Percentiles rank a stretch among this genome's conserved stretches.
phyloP scores from a whole-genome alignment of 1,140 invertebrate species.

The Limonius californicus region DNA sequence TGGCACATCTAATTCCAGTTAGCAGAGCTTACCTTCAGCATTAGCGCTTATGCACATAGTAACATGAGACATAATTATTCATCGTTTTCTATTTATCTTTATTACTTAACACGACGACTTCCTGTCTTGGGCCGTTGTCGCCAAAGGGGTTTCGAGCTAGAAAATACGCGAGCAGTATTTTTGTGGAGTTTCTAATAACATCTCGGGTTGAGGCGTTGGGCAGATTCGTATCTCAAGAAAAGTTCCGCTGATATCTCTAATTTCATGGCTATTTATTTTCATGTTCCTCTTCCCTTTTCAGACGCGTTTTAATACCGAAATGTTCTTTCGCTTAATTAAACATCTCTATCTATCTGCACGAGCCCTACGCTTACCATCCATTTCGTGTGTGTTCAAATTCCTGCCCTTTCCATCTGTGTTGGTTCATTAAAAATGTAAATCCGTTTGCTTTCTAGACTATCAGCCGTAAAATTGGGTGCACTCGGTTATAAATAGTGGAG shows the following conservation, averaged over 20 bases:
- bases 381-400: neutral
- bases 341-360: neutral
- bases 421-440: slow-evolving; percentile 1
- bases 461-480: neutral
- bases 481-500: neutral
- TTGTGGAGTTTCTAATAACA: too few relatives aligned
- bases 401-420: neutral
- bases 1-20: too few relatives aligned
- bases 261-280: neutral
- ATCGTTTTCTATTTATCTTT: too few relatives aligned
- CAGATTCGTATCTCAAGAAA: too few relatives aligned
- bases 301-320: neutral
- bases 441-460: neutral
- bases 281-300: neutral
- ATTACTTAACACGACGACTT: too few relatives aligned
- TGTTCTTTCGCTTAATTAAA: neutral
- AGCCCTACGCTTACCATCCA: neutral
- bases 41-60: too few relatives aligned
- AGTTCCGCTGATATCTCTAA: neutral
- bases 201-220: too few relatives aligned
- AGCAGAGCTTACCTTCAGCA: too few relatives aligned
- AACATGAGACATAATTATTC: too few relatives aligned
- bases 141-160: too few relatives aligned
- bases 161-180: too few relatives aligned
- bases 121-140: too few relatives aligned